Base-by-base conservation (phyloP, 2,113 vertebrate species). In the Campylorhamphus procurvoides region DNA sequence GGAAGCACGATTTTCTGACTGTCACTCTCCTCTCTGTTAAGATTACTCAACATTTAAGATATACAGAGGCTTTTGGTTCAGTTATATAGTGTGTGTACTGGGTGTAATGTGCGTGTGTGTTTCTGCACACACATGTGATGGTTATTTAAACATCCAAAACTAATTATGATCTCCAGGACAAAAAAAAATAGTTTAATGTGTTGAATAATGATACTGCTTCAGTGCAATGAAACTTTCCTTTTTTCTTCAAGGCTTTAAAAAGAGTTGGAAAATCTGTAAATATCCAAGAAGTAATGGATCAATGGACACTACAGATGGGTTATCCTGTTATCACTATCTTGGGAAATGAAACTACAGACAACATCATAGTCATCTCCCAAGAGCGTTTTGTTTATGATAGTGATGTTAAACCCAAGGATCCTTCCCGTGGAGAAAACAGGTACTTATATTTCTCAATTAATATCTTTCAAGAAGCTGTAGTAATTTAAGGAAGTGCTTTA, bases 301-400 rank as follows among this genome's bases (percentile, higher is more conserved):
- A 98, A 68, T 99, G 99, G 99, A 99, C 99, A 27, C 98, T 99
- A 27, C 99, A 99, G 93, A 99, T 99, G 99, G 99, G 99, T 39
- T 99, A 99, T 95, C 99, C 99, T 22, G 99, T 99, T 64, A 98
- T 99, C 77, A 99, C 99, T 95, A 98, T 99, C 97, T 98, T 98
- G 96, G 98, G 98, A 98, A 99, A 99, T 96, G 98, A 98, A 96
- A 98, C 98, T 83, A 95, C 98, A 37, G 98, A 98, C 90, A 93
- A 98, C 89, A 96, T 97, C 92, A 97, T 99, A 97, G 97, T 97
- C 64, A 98, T 99, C 97, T 98, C 87, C 84, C 99, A 99, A 93
- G 98, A 99, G 67, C 99, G 98, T 96, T 99, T 99, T 97, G 98
- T 99, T 97, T 99, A 99, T 85, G 98, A 99, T 53, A 97, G 98